Evolutionary conservation across 1,140 invertebrate genomes (phyloP), one percentile per base, ranked within the genome.

Genomic region (Adelges cooleyi): DNA sequence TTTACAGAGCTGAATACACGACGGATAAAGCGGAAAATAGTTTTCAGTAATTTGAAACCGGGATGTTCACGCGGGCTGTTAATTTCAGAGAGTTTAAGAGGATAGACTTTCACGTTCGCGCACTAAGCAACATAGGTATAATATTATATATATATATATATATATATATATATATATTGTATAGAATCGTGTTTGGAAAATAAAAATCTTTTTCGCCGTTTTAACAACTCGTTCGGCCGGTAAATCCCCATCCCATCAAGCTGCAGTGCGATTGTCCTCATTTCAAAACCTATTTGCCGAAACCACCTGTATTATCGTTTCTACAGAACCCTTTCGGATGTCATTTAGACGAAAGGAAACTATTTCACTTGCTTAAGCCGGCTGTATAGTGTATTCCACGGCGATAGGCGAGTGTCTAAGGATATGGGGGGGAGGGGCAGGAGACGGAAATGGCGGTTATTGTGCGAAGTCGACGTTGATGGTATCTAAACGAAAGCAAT

Each of bases 291-390:
- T 20, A 59, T 59, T 59, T 59, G 29, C 29, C 8, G 10, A 29
- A 59, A 59, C 54, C 54, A 44, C 23, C 54, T 59, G 54, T 59
- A 59, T 8, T 59, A n/a, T 17, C 13, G 22, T 11, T 2, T 11
- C 13, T 6, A n/a, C 3, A 42, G 42, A 44, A 59, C 38, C 38
- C 40, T 59, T 44, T 59, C 10, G 10, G 15, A 59, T 27, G 40
- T 59, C 22, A 15, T 59, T 59, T 44, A 44, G n/a, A 27, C n/a
- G n/a, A 59, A 44, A 25, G 38, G 44, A 44, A 59, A 59, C 54
- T 11, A 59, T 59, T 59, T 44, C 23, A 29, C 40, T 11, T 29
- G 18, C 17, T 22, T 46, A 20, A 29, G 23, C 25, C 15, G 29
- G 9, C 4, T 6, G 36, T 59, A 44, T 17, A 25, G 18, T 33